Evolutionary conservation across 1,140 invertebrate genomes (phyloP).

Genomic region (Caenorhabditis remanei): DNA sequence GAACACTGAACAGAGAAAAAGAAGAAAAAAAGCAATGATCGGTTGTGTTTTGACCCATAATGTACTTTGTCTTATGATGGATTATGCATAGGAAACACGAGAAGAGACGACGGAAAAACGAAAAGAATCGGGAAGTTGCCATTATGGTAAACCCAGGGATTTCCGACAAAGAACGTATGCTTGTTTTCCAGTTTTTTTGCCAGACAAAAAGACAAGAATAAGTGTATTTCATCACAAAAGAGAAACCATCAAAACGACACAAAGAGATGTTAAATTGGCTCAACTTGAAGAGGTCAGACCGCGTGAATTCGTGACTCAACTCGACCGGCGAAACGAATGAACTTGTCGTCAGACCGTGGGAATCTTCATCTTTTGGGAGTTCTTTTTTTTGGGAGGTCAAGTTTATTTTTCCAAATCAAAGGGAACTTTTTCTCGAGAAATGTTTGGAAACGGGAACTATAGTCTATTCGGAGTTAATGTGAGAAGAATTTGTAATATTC

Average conservation of each 20-base stretch:
- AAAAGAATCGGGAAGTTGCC: constrained; percentile 37
- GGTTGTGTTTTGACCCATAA: constrained; percentile 41
- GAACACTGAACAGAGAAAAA: not conserved
- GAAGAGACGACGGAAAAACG: not conserved
- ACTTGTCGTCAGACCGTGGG: constrained; percentile 30
- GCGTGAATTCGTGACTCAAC: constrained; percentile 4
- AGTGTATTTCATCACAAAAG: not conserved
- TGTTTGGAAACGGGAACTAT: too few species aligned
- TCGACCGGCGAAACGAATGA: not conserved
- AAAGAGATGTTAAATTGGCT: constrained; percentile 41
- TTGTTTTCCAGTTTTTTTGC: not conserved
- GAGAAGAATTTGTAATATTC: too few species aligned
- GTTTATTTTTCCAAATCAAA: not conserved
- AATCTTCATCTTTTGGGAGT: not conserved
- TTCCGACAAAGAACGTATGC: not conserved
- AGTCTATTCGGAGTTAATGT: too few species aligned
- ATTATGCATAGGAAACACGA: constrained; percentile 19
- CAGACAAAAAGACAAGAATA: not conserved
- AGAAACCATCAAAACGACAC: constrained; percentile 25
- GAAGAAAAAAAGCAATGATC: not conserved
- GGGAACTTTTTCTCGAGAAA: not conserved
- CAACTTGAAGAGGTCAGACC: constrained; percentile 25
- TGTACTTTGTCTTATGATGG: constrained; percentile 44
- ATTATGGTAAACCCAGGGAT: constrained; percentile 36
- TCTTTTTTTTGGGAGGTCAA: not conserved